Evolutionary conservation across 2,888 invertebrate species (phyloP).

Genomic region (Tetranychus truncatus): DNA sequence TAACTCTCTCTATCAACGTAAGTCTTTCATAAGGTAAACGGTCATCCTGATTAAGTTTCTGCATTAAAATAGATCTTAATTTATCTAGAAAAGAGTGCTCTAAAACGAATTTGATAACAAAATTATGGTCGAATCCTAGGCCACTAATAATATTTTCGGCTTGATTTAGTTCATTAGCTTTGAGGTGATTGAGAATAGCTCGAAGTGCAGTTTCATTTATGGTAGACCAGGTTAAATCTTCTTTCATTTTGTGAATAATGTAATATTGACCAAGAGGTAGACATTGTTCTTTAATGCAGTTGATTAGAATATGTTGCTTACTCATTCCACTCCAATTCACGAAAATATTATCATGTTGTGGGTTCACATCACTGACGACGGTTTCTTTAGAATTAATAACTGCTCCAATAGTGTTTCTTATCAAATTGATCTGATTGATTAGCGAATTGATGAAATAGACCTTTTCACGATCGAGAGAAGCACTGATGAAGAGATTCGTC

Average conservation of each 20-base stretch:
- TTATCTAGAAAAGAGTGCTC: not conserved
- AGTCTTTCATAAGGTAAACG: not conserved
- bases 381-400: not conserved
- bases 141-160: not conserved
- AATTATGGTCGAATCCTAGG: not conserved
- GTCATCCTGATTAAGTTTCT: not conserved
- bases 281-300: not conserved
- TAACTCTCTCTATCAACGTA: not conserved
- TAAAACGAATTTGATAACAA: not conserved
- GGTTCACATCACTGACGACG: not conserved
- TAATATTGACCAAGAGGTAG: conserved; percentile 1
- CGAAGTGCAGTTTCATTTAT: not conserved
- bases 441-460: not conserved
- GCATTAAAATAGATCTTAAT: not conserved
- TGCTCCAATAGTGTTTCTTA: not conserved
- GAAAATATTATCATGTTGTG: not conserved
- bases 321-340: not conserved
- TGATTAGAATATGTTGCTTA: not conserved
- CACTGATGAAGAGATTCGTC: not conserved
- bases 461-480: not conserved
- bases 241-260: not conserved
- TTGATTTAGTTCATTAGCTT: not conserved
- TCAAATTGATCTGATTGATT: not conserved
- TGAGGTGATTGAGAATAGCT: not conserved
- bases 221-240: not conserved